A percentile compares a stretch with the other conserved stretches of the same genome.
These are phyloP conservation scores for Fopius arisanus DNA, from an alignment of 1,140 invertebrate species.

Conservation along the genomic window DNA sequence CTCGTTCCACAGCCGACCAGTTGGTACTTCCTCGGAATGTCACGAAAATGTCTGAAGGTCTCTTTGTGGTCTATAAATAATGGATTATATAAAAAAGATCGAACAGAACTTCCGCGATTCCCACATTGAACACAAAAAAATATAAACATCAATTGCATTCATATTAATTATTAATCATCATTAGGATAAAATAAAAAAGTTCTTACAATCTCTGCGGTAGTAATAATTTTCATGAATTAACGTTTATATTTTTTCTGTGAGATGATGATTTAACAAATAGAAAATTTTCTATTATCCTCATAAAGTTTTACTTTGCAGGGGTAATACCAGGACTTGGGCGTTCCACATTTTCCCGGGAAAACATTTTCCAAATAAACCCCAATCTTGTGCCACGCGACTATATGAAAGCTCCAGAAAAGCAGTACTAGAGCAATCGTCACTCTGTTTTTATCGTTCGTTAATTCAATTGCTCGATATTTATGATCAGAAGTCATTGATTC, in stretches of 20 bases:
- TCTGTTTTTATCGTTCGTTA: slow-evolving; percentile 21
- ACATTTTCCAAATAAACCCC: slow-evolving; percentile 42
- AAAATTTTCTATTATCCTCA: too few relatives aligned
- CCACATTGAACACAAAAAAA: too few relatives aligned
- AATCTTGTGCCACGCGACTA: slow-evolving; percentile 35
- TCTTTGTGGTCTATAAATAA: neutral
- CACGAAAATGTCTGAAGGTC: slow-evolving; percentile 10
- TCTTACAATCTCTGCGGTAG: too few relatives aligned
- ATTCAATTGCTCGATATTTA: slow-evolving; percentile 1
- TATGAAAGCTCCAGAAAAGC: slow-evolving; percentile 35
- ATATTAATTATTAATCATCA: too few relatives aligned
- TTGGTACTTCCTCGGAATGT: slow-evolving; percentile 37
- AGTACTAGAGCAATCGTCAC: slow-evolving; percentile 30
- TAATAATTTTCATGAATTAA: too few relatives aligned
- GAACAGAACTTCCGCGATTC: neutral
- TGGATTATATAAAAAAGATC: neutral
- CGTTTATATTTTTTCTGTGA: too few relatives aligned
- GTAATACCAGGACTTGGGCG: slow-evolving; percentile 38
- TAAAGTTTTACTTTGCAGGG: slow-evolving; percentile 29
- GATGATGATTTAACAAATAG: too few relatives aligned
- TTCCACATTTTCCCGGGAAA: slow-evolving; percentile 38
- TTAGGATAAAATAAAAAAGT: too few relatives aligned
- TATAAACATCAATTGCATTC: too few relatives aligned
- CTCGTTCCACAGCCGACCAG: slow-evolving; percentile 40
- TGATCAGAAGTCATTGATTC: neutral